Percentiles rank a stretch among this genome's conserved stretches.
Conservation (phyloP, 2,797 vertebrate genomes). For the Fratercula arctica region DNA sequence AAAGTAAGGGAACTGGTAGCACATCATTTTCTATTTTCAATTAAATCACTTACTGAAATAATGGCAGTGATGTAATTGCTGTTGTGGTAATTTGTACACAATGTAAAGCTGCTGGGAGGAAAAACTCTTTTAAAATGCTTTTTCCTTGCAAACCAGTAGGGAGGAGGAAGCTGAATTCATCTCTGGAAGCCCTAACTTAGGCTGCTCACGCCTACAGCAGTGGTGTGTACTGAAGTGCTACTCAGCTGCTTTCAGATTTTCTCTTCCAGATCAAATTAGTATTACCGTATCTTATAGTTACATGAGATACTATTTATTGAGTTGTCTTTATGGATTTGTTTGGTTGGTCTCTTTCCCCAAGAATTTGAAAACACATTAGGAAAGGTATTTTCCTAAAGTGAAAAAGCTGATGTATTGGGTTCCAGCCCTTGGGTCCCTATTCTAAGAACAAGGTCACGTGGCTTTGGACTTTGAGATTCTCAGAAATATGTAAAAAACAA, state of each 20-base stretch:
- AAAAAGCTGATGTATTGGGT: not conserved
- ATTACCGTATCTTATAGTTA: not conserved
- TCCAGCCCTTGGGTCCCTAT: not conserved
- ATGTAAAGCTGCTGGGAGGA: not conserved
- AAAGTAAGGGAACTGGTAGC: not conserved
- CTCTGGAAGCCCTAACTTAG: not conserved
- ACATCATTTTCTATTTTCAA: not conserved
- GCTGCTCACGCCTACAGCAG: not conserved
- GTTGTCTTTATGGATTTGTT: not conserved
- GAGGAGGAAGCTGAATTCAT: not conserved
- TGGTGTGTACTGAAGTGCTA: not conserved
- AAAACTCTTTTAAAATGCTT: not conserved
- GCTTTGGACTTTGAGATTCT: not conserved
- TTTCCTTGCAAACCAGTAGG: not conserved
- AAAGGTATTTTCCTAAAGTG: not conserved
- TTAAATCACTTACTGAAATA: not conserved
- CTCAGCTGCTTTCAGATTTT: not conserved
- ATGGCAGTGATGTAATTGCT: not conserved
- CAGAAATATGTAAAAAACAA: conserved; percentile 17
- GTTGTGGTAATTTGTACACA: not conserved
- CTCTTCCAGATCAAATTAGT: conserved; percentile 36
- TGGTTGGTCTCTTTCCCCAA: not conserved
- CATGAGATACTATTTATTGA: not conserved
- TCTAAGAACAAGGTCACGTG: not conserved
- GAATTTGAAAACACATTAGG: not conserved